A percentile compares a stretch with the other conserved stretches of the same genome.
Conservation (phyloP, 2,113 vertebrate genomes). For the Fulica atra region DNA sequence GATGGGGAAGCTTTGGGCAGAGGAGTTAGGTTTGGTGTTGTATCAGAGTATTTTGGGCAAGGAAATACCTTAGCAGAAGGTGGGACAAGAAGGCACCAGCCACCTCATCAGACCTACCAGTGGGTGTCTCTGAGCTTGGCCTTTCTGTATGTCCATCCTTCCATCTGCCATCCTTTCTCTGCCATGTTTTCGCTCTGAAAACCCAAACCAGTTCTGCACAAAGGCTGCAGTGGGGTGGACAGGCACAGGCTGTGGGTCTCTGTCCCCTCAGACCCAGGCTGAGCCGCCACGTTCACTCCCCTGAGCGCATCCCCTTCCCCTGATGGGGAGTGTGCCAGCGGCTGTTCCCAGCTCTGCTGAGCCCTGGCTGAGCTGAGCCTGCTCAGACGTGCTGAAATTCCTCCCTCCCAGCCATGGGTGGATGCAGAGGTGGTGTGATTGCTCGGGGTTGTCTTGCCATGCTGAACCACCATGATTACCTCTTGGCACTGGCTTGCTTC, state of each 20-base stretch:
- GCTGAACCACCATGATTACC: neutral
- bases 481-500: neutral
- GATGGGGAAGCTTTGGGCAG: neutral
- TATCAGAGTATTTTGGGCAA: neutral
- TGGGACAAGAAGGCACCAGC: neutral
- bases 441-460: neutral
- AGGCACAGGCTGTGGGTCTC: neutral
- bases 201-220: neutral
- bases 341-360: neutral
- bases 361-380: neutral
- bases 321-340: neutral
- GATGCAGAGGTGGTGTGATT: neutral
- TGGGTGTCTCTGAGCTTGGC: neutral
- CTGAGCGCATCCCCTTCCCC: neutral
- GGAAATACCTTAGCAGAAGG: neutral
- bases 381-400: constrained; percentile 40
- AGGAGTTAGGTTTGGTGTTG: neutral
- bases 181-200: neutral
- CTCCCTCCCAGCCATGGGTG: neutral
- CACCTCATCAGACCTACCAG: neutral
- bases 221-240: rapidly evolving
- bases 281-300: neutral
- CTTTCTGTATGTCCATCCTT: neutral
- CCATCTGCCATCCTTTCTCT: neutral
- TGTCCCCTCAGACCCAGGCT: rapidly evolving